Evolutionary conservation across 1,140 invertebrate genomes (phyloP).

Genomic region (Zaprionus kolodkinae): DNA sequence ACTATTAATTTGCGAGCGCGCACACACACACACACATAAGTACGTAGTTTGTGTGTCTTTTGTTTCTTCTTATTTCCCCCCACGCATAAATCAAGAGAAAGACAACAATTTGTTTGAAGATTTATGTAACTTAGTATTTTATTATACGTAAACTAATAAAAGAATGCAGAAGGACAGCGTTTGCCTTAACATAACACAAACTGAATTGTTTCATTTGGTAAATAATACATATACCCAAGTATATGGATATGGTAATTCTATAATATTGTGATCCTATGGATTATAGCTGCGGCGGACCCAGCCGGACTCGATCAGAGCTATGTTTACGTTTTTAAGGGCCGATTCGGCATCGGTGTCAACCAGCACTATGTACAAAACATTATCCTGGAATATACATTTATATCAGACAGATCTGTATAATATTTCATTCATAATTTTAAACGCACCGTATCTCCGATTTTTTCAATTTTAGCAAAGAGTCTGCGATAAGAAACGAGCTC

Average conservation of each 20-base stretch:
- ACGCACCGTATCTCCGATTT: conserved; percentile 36
- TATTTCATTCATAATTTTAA: background rate
- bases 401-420: background rate
- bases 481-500: conserved; percentile 39
- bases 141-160: conserved; percentile 84
- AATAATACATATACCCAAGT: background rate
- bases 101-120: conserved; percentile 70
- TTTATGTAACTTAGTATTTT: conserved; percentile 84
- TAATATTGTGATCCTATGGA: conserved; percentile 5
- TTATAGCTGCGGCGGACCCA: conserved; percentile 52
- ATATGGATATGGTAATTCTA: background rate
- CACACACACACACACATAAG: conserved; percentile 6
- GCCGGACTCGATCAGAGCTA: conserved; percentile 49
- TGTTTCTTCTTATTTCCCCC: conserved; percentile 60
- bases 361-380: conserved; percentile 50
- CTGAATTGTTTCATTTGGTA: conserved; percentile 39
- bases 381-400: conserved; percentile 30
- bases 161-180: conserved; percentile 83
- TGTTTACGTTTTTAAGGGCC: conserved; percentile 52
- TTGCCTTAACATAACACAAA: conserved; percentile 81
- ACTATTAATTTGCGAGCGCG: conserved; percentile 59
- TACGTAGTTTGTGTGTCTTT: conserved; percentile 57
- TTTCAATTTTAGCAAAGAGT: conserved; percentile 50
- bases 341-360: conserved; percentile 43
- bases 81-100: conserved; percentile 57